Conservation (phyloP, 1,140 invertebrate species). For the Neodiprion pinetum region DNA sequence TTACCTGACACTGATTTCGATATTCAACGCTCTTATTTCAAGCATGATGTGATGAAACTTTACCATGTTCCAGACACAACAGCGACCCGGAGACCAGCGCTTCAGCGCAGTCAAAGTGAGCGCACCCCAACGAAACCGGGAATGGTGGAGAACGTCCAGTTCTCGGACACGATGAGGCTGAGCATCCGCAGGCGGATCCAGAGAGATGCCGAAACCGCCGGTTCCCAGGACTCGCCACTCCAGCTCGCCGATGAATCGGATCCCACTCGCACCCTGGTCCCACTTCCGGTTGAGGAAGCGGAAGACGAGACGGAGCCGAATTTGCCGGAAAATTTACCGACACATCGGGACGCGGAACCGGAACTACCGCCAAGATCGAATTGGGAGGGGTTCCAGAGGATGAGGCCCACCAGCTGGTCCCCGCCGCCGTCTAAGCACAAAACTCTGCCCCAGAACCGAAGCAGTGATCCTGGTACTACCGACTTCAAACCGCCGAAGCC, state of each 20-base stretch:
- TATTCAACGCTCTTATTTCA: no score
- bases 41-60: no score
- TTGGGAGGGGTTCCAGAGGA: constrained; percentile 48
- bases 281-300: neutral
- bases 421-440: constrained; percentile 48
- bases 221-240: neutral
- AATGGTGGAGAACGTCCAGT: constrained; percentile 51
- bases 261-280: neutral
- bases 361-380: constrained; percentile 19
- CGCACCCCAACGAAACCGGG: constrained; percentile 39
- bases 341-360: constrained; percentile 13
- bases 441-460: constrained; percentile 30
- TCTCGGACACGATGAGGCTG: constrained; percentile 81
- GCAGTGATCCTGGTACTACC: constrained; percentile 33
- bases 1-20: no score
- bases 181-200: constrained; percentile 65
- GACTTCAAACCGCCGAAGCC: neutral
- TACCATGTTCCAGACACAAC: no score
- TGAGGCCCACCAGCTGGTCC: constrained; percentile 57
- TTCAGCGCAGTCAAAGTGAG: constrained; percentile 54
- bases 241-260: neutral
- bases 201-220: constrained; percentile 25
- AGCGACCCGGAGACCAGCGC: neutral
- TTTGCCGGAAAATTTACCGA: neutral
- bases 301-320: neutral